Evolutionary conservation across 92 coral and sea anemone species (phyloP), one percentile per base, ranked within the genome.

Genomic region (Porites lobata): DNA sequence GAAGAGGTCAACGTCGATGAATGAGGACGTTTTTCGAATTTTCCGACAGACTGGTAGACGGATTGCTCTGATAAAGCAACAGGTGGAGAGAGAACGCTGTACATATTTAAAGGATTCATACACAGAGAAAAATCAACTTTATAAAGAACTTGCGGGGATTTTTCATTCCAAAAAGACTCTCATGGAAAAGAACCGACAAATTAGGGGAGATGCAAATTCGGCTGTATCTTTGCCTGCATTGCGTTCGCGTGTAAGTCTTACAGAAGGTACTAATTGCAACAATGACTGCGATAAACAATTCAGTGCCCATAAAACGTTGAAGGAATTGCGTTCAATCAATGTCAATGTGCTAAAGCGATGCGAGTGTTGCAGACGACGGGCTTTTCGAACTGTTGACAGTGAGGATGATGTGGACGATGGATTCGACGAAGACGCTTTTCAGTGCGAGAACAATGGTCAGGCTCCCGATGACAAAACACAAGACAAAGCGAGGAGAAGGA

Each of bases 1-100:
- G 29, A 95, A 89, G 65, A 78, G 91, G 13, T 79, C 85, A 53
- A 85, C 90, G 72, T 81, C 86, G 9, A 91, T 91, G 93, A 92
- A 85, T 9, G 98, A 95, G 52, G 96, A 95, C 47, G 98, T 95
- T 18, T 95, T 95, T 64, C 87, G 98, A 38, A 95, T 95, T 73
- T 95, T 93, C 77, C 93, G 98, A 13, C 86, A 91, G 83, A 91
- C 98, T 14, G 94, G 93, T 52, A 87, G 88, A 70, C 89, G 94
- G 47, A 89, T 95, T 58, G 75, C 88, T 21, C 78, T 80, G 74
- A 95, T 95, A 17, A 78, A 78, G 24, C 81, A 70, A 52, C 94
- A 92, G 51, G 91, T 93, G 52, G 96, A 95, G 65, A 86, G 69
- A 50, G 96, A 95, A 72, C 81, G 96, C 9, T 84, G 80, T 18